Base-by-base conservation (phyloP, 1,140 invertebrate genomes). In the Adelges cooleyi region DNA sequence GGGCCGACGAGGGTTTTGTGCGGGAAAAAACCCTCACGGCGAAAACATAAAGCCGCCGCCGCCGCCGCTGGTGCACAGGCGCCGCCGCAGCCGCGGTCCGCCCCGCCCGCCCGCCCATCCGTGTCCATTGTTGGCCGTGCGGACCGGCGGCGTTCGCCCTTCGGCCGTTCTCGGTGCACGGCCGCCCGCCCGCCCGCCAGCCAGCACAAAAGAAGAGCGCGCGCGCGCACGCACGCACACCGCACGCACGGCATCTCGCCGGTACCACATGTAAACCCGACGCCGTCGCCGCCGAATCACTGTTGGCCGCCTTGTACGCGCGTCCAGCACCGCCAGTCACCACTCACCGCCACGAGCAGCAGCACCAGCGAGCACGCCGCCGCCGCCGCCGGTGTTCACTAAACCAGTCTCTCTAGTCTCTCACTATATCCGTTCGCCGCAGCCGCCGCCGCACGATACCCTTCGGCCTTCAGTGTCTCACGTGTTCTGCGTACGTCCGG, bases 381-480 rank as follows among this genome's bases (percentile, higher is more conserved):
- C 29, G 29, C 29, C 29, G 11, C 11, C 29, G 11, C 29, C 29
- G 11, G 5, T 33, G 11, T 11, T 6, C 29, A 33, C 29, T 6
- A 33, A 33, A 33, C 29, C 29, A 33, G 29, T 33, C 29, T 33
- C 29, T 33, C n/a, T n/a, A n/a, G n/a, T n/a, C n/a, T n/a, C n/a
- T n/a, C n/a, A n/a, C n/a, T n/a, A n/a, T n/a, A 11, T 33, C 11
- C 29, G 29, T 33, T 33, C 5, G 29, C 29, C 29, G 29, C 29
- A 6, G 29, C 29, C 29, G 29, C 29, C 29, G n/a, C n/a, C n/a
- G n/a, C n/a, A n/a, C n/a, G 29, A 33, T 33, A 18, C 53, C 53
- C 53, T 56, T 51, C 25, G 15, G 49, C 5, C n/a, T 22, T 59
- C 54, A 59, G 56, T 62, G 56, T 62, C 56, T 62, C 56, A 62